Base-by-base conservation (phyloP, 2,888 invertebrate genomes). In the Tenodera sinensis region DNA sequence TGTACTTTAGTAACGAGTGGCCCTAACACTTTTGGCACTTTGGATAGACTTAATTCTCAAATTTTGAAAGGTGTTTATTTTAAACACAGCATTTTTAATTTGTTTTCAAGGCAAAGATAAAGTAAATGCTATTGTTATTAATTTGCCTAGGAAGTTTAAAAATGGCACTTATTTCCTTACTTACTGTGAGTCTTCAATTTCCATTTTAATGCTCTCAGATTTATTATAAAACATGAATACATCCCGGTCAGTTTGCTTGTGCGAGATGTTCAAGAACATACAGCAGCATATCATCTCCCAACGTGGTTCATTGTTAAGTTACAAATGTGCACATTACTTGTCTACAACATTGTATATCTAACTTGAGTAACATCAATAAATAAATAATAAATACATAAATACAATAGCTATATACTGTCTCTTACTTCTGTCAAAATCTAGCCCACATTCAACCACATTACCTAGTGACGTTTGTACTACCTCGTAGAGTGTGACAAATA, bases 391-490 rank as follows among this genome's bases (percentile, higher is more conserved):
- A 71, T 20, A 20, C 15, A 20, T 15, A 20, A 71, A 71, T 20
- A 20, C 3, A 15, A 71, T 71, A 71, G 54, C 6, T 71, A 71
- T 20, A 71, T 71, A 71, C 54, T 71, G 20, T 71, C 15, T 71
- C 20, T 4, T 71, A 71, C 54, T 71, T 71, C 54, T 71, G 54
- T 71, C 54, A 71, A 71, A 71, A 71, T 71, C 54, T 71, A 71
- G 54, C 54, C 54, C 54, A 71, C 54, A 20, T 71, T 25, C 27
- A 34, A 30, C 30, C n/a, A 28, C 83, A n/a, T 85, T 81, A 86
- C 30, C 89, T 87, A 84, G n/a, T 89, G 84, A 89, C 87, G 82
- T 71, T 71, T 71, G 54, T 71, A 71, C 54, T 71, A 71, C 54
- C 54, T 71, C 20, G 25, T 71, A 71, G 54, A 71, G 54, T 42